These are phyloP conservation scores for Petrocephalus sullivani DNA, from an alignment of 2,797 vertebrate genomes.

Conservation along the genomic window DNA sequence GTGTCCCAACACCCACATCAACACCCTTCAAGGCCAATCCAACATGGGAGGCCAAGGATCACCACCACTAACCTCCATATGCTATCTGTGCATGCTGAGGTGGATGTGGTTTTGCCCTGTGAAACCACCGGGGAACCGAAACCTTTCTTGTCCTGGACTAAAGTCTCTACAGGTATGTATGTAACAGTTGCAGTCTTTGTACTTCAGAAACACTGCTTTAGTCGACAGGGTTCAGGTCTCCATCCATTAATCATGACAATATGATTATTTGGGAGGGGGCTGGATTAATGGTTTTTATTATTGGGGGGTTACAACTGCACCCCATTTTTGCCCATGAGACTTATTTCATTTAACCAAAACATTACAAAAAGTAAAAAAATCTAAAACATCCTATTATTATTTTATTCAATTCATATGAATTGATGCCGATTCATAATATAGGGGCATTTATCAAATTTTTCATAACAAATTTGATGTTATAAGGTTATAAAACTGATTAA, in stretches of 20 bases:
- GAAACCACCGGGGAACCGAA: conserved; percentile 68
- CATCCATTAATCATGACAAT: not conserved
- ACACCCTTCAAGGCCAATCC: conserved; percentile 44
- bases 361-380: not conserved
- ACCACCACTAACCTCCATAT: conserved; percentile 49
- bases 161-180: conserved; percentile 77
- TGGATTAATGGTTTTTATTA: not conserved
- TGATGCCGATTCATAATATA: too few relatives aligned
- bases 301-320: too few relatives aligned
- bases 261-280: not conserved
- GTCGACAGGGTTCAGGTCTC: not conserved
- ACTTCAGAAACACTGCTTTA: not conserved
- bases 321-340: not conserved
- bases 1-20: conserved; percentile 38
- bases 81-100: conserved; percentile 65
- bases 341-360: not conserved
- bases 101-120: conserved; percentile 72
- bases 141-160: conserved; percentile 82
- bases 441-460: not conserved
- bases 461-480: not conserved
- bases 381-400: too few relatives aligned
- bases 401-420: not conserved
- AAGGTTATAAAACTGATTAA: not conserved
- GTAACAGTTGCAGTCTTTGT: not conserved
- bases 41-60: conserved; percentile 66